Base-by-base conservation (phyloP, 2,888 invertebrate genomes). In the Microctonus brassicae region DNA sequence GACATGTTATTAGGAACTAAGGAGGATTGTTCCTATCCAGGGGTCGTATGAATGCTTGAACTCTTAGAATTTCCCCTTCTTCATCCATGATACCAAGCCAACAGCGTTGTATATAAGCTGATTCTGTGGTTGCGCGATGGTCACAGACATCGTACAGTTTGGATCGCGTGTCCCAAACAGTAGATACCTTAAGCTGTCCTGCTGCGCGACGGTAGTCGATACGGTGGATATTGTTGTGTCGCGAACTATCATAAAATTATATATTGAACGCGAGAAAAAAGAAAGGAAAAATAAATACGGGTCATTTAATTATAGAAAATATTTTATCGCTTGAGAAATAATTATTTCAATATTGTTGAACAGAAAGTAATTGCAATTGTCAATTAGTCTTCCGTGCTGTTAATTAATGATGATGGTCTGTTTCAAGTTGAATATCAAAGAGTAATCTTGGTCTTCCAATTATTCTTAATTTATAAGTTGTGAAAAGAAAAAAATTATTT, bases 91-190 rank as follows among this genome's bases (percentile, higher is more conserved):
- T 47, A 20, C 17, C 17, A 47, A 47, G 20, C 20, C 17, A 17
- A 75, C 6, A 58, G 13, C 53, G 17, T 63, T 64, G 67, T 69
- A 72, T 73, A 78, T 62, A 75, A 75, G 73, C 73, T 72, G 77
- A 80, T 79, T 78, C 80, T 80, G 81, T 80, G 76, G 81, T 78
- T 82, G 84, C 80, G 83, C 86, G 81, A 82, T 81, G 80, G 82
- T 82, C 84, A 82, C 84, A 84, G 80, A 78, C 81, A 78, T 79
- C 81, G 83, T 78, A 58, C 64, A 79, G 82, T 80, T 82, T 72
- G 76, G 79, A 82, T 85, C 85, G 86, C 86, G 85, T 86, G 86
- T 82, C 81, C 69, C 75, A 77, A 81, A 79, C 77, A 71, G 77
- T 75, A 76, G 76, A 81, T 79, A 77, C 73, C 73, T 67, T 75